A percentile compares a stretch with the other conserved stretches of the same genome.
Evolutionary conservation across 23 tunicate genomes (phyloP).

Genomic region (Ascidia mentula): DNA sequence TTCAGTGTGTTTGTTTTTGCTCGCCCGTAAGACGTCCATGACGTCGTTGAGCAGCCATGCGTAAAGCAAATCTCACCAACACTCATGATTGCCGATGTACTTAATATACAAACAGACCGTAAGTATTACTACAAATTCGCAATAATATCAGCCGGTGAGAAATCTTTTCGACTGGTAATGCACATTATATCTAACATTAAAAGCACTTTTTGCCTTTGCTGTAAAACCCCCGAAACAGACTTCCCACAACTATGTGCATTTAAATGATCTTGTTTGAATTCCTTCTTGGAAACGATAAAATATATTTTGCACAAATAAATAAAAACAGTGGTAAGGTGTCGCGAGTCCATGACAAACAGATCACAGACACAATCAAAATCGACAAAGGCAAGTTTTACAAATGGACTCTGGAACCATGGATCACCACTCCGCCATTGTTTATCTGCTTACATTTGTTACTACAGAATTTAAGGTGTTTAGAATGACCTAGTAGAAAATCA

Average conservation of each 20-base stretch:
- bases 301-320: not conserved
- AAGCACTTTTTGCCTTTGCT: too few species aligned
- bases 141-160: too few species aligned
- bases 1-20: too few species aligned
- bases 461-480: slow-evolving; percentile 47
- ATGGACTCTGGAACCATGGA: slow-evolving; percentile 67
- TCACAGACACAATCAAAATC: not conserved
- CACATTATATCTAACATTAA: too few species aligned
- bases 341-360: not conserved
- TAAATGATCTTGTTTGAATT: not conserved
- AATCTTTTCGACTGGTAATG: too few species aligned
- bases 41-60: too few species aligned
- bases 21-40: too few species aligned
- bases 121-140: too few species aligned
- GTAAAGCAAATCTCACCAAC: too few species aligned
- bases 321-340: slow-evolving; percentile 7
- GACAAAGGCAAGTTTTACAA: not conserved
- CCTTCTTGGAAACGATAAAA: slow-evolving; percentile 10
- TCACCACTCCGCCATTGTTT: slow-evolving; percentile 40
- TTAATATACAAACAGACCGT: too few species aligned
- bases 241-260: not conserved
- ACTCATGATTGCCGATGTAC: too few species aligned
- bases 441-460: slow-evolving; percentile 49
- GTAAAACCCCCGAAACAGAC: too few species aligned
- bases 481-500: slow-evolving; percentile 5